Base-by-base conservation (phyloP, 2,797 vertebrate species). In the Orientallactaga sibirica region DNA sequence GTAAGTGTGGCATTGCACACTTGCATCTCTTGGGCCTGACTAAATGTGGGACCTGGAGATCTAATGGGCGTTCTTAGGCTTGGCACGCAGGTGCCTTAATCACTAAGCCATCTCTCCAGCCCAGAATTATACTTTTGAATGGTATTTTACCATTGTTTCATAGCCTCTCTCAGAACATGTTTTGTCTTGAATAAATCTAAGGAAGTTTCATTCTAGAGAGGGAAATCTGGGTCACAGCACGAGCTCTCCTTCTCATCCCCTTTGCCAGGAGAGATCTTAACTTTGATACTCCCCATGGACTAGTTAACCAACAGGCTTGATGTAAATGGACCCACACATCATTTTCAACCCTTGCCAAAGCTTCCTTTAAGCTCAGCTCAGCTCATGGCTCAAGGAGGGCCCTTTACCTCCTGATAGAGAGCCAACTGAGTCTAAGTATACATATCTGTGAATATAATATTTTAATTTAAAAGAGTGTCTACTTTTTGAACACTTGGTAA, bases 121-220 rank as follows among this genome's bases (percentile, higher is more conserved):
- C 33, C 33, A 37, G 33, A 37, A 37, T 37, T 37, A 37, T 37
- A 61, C 75, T 93, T 89, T 88, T 48, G 67, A 48, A 93, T 90
- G 37, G 20, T 91, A 62, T 85, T 81, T 95, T 22, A 48, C 6
- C 16, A 61, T 24, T 68, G 20, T 11, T 87, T 90, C 27, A 67
- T 14, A 90, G 67, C n/a, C 68, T 78, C 41, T 88, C 58, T 92
- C 55, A 24, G 16, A 12, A 67, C 20, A n/a, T 76, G 25, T n/a
- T 94, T 93, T 68, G 64, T 68, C 24, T 10, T 48, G 19, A 86
- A 93, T 20, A 61, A 80, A 91, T 76, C 7, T 41, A 74, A 95
- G 27, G 62, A 95, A 88, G 90, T 61, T 6, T 76, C 25, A 33
- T 66, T 19, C 25, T 37, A 43, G 68, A 86, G 29, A 90, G 10